Evolutionary conservation across 2,113 vertebrate genomes (phyloP).

Genomic region (Eleginops maclovinus): DNA sequence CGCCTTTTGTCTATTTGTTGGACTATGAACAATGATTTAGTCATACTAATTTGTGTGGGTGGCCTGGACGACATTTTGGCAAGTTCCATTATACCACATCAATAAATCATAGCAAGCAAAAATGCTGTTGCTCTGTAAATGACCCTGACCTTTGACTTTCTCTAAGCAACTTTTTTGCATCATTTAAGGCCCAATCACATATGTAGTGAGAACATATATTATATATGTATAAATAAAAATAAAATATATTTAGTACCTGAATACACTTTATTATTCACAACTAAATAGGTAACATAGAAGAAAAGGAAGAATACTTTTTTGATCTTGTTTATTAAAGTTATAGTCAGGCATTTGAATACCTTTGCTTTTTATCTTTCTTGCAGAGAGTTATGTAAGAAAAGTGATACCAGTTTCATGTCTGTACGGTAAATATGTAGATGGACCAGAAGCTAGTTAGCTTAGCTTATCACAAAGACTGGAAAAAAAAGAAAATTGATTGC

Average conservation of each 20-base stretch:
- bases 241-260: neutral
- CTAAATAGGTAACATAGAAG: neutral
- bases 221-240: neutral
- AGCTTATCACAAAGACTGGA: neutral
- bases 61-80: constrained; percentile 2
- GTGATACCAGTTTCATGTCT: neutral
- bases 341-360: neutral
- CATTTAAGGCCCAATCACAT: neutral
- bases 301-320: neutral
- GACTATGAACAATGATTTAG: too few relatives aligned
- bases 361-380: neutral
- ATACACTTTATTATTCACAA: neutral
- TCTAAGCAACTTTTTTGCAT: neutral
- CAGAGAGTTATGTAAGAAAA: neutral
- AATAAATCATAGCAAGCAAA: constrained; percentile 7
- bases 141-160: constrained; percentile 12
- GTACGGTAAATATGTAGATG: too few relatives aligned
- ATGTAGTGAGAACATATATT: neutral
- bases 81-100: neutral
- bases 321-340: neutral
- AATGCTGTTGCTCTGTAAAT: constrained; percentile 3
- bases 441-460: neutral
- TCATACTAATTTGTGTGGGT: neutral
- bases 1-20: neutral
- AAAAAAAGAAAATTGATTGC: neutral